phyloP scores from a whole-genome alignment of 2,888 invertebrate species.

The Thymelicus sylvestris region DNA sequence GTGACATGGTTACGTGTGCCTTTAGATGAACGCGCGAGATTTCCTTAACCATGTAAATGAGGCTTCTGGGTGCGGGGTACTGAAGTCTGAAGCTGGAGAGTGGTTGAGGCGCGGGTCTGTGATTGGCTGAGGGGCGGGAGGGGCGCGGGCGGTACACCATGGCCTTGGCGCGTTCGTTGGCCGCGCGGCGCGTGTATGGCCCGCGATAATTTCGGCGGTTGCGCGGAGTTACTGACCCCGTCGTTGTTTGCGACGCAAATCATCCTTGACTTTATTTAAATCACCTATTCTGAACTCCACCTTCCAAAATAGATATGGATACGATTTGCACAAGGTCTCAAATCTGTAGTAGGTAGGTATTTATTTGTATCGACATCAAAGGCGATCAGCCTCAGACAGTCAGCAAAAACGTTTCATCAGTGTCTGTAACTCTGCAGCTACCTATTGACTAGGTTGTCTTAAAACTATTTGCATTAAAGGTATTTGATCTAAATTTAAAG shows the following conservation, averaged over 20 bases:
- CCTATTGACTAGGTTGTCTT: conserved; percentile 14
- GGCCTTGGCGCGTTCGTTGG: conserved; percentile 81
- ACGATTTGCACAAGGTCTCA: conserved; percentile 12
- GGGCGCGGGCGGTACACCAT: conserved; percentile 51
- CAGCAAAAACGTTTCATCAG: background rate
- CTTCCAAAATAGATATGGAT: conserved; percentile 44
- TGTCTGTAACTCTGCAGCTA: background rate
- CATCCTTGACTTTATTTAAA: conserved; percentile 83
- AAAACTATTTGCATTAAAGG: conserved; percentile 11
- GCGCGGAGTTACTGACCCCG: conserved; percentile 80
- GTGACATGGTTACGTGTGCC: background rate
- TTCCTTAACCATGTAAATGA: background rate
- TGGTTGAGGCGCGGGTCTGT: conserved; percentile 37
- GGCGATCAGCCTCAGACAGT: background rate
- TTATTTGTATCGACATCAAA: background rate
- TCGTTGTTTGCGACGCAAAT: conserved; percentile 78
- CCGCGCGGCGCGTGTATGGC: conserved; percentile 74
- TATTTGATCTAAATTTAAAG: conserved; percentile 14
- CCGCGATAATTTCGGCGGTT: conserved; percentile 81
- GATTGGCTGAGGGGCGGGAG: conserved; percentile 43
- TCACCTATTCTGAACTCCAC: conserved; percentile 57
- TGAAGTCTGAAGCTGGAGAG: conserved; percentile 40
- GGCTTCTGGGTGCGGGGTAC: conserved; percentile 21
- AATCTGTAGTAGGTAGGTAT: background rate
- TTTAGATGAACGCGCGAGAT: conserved; percentile 2